A percentile compares a stretch with the other conserved stretches of the same genome.
phyloP scores from a whole-genome alignment of 2,113 vertebrate genomes.

The Mobula hypostoma region DNA sequence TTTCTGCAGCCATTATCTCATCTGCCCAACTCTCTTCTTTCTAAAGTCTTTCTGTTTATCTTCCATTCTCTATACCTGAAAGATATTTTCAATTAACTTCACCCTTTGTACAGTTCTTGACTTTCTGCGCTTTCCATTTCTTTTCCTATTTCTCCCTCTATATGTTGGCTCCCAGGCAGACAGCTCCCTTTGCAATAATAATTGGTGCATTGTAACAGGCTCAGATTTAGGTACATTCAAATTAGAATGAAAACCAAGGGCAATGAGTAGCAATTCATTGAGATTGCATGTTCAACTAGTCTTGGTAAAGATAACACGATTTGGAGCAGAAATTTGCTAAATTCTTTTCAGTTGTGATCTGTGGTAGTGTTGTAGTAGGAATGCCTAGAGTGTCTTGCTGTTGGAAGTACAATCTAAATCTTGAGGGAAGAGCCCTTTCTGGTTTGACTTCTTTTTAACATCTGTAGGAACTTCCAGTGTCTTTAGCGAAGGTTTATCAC shows the following conservation, averaged over 20 bases:
- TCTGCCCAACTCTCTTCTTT: background rate
- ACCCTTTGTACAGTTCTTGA: background rate
- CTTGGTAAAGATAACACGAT: background rate
- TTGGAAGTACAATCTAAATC: background rate
- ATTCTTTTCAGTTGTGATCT: background rate
- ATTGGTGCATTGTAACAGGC: background rate
- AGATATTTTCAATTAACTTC: background rate
- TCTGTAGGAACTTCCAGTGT: too few species aligned
- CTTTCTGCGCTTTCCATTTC: background rate
- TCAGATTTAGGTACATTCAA: background rate
- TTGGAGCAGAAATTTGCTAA: background rate
- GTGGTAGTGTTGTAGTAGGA: background rate
- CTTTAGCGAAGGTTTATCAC: too few species aligned
- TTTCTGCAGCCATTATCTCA: background rate
- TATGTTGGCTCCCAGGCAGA: background rate
- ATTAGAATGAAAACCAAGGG: background rate
- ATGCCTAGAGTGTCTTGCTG: background rate
- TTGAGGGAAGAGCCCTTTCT: background rate
- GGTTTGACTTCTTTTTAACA: too few species aligned
- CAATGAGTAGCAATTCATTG: background rate
- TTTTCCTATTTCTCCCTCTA: background rate
- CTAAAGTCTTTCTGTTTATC: background rate
- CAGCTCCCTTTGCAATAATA: background rate
- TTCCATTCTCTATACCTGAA: background rate
- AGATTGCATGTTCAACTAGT: background rate